phyloP scores from a whole-genome alignment of 2,888 invertebrate species.

The Ferdinandea cuprea region DNA sequence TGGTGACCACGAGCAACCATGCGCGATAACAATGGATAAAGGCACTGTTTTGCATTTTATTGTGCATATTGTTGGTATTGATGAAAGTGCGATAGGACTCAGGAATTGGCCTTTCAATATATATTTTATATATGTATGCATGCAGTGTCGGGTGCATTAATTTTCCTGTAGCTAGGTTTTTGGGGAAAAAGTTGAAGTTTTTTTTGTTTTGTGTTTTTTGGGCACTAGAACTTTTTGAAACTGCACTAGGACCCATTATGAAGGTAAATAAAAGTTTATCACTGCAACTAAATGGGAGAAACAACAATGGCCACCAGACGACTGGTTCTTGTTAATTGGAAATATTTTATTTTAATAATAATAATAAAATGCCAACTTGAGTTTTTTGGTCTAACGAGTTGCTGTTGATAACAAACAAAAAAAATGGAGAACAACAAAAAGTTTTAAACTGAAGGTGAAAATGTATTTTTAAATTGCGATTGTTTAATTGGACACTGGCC shows the following conservation, averaged over 20 bases:
- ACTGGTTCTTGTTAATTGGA: constrained; percentile 58
- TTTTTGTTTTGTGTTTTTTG: constrained; percentile 13
- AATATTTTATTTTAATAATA: background rate
- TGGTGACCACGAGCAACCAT: constrained; percentile 58
- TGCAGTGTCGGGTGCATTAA: constrained; percentile 57
- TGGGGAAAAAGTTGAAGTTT: constrained; percentile 24
- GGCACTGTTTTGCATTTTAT: constrained; percentile 74
- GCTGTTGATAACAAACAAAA: background rate
- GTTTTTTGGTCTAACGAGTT: background rate
- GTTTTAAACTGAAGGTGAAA: background rate
- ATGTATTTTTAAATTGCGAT: no score
- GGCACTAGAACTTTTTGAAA: constrained; percentile 41
- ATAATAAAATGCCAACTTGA: background rate
- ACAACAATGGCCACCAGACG: constrained; percentile 15
- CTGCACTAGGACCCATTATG: constrained; percentile 48
- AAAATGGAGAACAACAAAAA: background rate
- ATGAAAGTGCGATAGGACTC: constrained; percentile 73
- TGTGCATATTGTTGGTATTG: constrained; percentile 74
- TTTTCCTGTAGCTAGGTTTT: constrained; percentile 54
- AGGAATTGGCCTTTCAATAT: constrained; percentile 62
- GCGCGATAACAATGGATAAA: constrained; percentile 64
- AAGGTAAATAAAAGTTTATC: constrained; percentile 38
- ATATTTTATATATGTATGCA: no score
- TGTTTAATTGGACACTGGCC: no score
- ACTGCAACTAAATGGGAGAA: constrained; percentile 5